These are phyloP conservation scores for Copidosoma aretas DNA, from an alignment of 2,888 invertebrate species.

Conservation along the genomic window DNA sequence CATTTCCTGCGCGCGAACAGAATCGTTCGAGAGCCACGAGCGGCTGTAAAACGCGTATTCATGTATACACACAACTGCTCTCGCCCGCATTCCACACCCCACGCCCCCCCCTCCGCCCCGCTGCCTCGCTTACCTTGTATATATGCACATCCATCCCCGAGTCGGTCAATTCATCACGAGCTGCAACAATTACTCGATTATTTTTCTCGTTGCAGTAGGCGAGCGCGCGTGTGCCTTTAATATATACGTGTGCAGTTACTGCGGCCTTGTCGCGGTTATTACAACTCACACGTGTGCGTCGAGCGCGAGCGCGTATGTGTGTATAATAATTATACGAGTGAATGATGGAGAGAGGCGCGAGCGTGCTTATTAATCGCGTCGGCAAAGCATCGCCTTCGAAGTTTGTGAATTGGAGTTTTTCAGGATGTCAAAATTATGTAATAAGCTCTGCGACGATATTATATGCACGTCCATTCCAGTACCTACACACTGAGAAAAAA, in stretches of 20 bases:
- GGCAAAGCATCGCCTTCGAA: no score
- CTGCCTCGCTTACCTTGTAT: conserved; percentile 6
- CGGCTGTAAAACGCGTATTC: neutral
- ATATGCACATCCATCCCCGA: neutral
- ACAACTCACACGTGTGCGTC: neutral
- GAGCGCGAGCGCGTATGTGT: neutral
- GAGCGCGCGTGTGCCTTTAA: neutral
- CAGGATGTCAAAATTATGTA: no score
- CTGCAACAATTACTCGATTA: conserved; percentile 32
- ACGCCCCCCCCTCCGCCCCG: neutral
- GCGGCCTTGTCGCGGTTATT: conserved; percentile 21
- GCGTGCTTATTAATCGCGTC: no score
- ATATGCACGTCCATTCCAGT: no score
- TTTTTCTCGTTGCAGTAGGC: conserved; percentile 13
- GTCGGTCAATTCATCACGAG: conserved; percentile 21
- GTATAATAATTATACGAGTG: neutral
- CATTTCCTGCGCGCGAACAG: conserved; percentile 23
- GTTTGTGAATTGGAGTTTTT: no score
- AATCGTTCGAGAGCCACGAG: neutral
- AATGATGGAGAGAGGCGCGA: no score
- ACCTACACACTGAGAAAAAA: no score
- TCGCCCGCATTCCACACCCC: no score
- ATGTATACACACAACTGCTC: no score
- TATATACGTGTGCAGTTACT: no score
- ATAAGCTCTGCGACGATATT: no score